Evolutionary conservation across 1,140 invertebrate species (phyloP).

Genomic region (Drosophila nigromelanica): DNA sequence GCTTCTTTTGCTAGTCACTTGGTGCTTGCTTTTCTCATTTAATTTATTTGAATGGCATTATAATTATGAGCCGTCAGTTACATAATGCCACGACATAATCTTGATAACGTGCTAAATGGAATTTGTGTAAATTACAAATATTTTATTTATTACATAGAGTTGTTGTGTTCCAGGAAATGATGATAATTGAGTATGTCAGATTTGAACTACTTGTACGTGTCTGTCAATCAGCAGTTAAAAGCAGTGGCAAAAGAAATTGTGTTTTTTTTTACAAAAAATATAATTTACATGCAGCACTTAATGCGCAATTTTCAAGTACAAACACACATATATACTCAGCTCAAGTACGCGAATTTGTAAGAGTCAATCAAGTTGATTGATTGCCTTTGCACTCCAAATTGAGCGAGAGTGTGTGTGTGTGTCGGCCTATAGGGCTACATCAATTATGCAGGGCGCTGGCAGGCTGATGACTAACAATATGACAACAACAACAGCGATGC

Average conservation of each 20-base stretch:
- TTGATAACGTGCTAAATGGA: conserved; percentile 15
- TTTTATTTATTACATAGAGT: conserved; percentile 20
- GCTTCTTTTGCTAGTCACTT: not conserved
- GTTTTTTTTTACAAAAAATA: conserved; percentile 2
- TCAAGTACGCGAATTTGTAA: conserved; percentile 35
- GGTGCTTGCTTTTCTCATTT: conserved; percentile 29
- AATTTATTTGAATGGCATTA: conserved; percentile 35
- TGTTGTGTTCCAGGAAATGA: conserved; percentile 5
- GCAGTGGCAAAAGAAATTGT: conserved; percentile 7
- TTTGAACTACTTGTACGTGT: conserved; percentile 26
- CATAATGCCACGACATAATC: conserved; percentile 13
- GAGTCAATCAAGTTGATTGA: conserved; percentile 66
- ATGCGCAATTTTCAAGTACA: conserved; percentile 40
- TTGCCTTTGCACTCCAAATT: conserved; percentile 41
- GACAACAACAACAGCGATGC: conserved; percentile 1
- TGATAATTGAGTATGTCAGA: conserved; percentile 8
- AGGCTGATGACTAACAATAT: conserved; percentile 5
- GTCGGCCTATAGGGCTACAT: conserved; percentile 24
- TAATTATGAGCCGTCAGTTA: conserved; percentile 34
- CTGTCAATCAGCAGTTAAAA: conserved; percentile 22
- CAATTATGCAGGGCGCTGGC: conserved; percentile 51
- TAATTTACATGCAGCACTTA: conserved; percentile 40
- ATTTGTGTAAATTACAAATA: conserved; percentile 21
- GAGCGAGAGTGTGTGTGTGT: not conserved
- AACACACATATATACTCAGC: not conserved